A percentile compares a stretch with the other conserved stretches of the same genome.
Conservation (phyloP, 2,888 invertebrate species). For the Monopis laevigella region DNA sequence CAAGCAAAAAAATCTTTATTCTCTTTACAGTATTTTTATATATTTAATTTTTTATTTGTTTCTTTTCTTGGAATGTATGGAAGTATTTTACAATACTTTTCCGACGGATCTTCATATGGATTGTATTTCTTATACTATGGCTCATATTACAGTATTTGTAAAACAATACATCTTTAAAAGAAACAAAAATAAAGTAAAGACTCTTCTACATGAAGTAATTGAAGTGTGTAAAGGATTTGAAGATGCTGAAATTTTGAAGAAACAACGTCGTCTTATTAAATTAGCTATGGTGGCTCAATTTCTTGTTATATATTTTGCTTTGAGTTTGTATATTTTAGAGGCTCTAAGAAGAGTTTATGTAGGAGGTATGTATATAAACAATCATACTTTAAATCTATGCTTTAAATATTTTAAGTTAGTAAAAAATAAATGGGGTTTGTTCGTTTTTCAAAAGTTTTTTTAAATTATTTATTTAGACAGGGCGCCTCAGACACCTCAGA, state of each 20-base stretch:
- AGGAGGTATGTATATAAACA: no score
- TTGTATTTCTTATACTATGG: conserved; percentile 1
- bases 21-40: neutral
- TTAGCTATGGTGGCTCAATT: neutral
- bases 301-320: conserved; percentile 7
- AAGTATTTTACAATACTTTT: neutral
- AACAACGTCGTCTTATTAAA: conserved; percentile 4
- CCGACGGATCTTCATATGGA: conserved; percentile 7
- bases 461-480: no score
- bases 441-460: no score
- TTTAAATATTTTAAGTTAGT: no score
- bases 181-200: neutral
- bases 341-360: conserved; percentile 7
- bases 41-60: neutral
- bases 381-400: no score
- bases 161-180: conserved; percentile 1
- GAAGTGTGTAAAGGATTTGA: conserved; percentile 3
- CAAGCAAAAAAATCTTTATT: neutral
- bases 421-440: no score
- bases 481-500: no score
- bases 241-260: neutral
- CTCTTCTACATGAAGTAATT: neutral
- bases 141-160: conserved; percentile 1
- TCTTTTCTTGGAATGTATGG: conserved; percentile 1
- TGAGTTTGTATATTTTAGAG: conserved; percentile 7